Evolutionary conservation across 2,888 invertebrate genomes (phyloP), one percentile per base, ranked within the genome.

Genomic region (Enoplolaimus lenunculus): DNA sequence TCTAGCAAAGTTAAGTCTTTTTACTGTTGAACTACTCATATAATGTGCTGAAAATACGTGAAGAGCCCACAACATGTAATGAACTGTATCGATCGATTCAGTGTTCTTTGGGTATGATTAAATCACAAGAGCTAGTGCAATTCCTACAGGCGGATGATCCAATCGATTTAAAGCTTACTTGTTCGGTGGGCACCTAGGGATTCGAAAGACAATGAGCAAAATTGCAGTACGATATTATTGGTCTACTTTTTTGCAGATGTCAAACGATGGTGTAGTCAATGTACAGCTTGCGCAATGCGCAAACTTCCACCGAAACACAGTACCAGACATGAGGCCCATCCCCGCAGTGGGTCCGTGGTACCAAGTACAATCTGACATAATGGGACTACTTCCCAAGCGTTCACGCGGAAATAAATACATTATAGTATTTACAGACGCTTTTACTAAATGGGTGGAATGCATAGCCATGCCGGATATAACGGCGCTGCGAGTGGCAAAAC

Each of bases 381-480:
- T 67, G 7, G 68, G 68, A 7, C 68, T 45, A 7, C 16, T 67
- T 21, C 21, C 33, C 26, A 7, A 26, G 7, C 21, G 34, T 21
- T 26, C 31, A 31, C 21, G 21, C 13, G 68, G 33, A 7, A 67
- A 67, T 31, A 13, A 29, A 7, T 33, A 26, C 26, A 31, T 67
- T 13, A 45, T 67, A 31, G 68, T 67, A 7, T 67, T 67, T 29
- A 67, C 45, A 33, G 68, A 67, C 33, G 21, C 13, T 13, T 64
- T 67, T 26, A 67, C 68, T 7, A 67, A 67, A 31, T 67, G 29
- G 7, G 13, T 33, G 29, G 68, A 67, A 26, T 33, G 34, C 16
- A 34, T 33, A 33, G 69, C 69, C 13, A 33, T 30, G 68, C 28
- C 28, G 28, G 70, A 69, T 31, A 70, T 68, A 29, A 67, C 68